Conservation (phyloP, 2,888 invertebrate genomes). For the Heliconius hortense region DNA sequence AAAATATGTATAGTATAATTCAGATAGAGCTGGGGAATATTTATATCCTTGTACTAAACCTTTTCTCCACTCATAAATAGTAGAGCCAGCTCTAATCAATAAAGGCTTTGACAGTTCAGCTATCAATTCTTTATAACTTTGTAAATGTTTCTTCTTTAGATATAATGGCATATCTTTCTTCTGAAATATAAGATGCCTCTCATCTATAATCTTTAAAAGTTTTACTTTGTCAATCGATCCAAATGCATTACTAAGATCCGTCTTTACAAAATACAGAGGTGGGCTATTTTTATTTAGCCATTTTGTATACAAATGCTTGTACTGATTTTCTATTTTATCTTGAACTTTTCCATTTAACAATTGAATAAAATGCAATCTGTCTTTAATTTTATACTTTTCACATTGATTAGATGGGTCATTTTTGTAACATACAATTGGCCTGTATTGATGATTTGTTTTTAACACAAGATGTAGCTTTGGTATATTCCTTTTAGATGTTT, state of each 20-base stretch:
- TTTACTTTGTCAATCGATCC: slow-evolving; percentile 68
- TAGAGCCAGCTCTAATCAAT: slow-evolving; percentile 70
- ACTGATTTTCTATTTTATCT: slow-evolving; percentile 60
- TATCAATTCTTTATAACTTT: slow-evolving; percentile 63
- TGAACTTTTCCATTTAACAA: slow-evolving; percentile 52
- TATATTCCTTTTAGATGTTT: slow-evolving; percentile 55
- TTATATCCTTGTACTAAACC: slow-evolving; percentile 77
- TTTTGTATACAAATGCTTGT: slow-evolving; percentile 51
- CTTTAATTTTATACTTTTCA: slow-evolving; percentile 66
- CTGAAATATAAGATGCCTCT: slow-evolving; percentile 57
- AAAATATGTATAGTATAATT: slow-evolving; percentile 69
- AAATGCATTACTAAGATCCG: slow-evolving; percentile 77
- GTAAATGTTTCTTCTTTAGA: slow-evolving; percentile 59
- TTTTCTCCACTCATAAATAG: slow-evolving; percentile 72
- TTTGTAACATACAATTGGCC: slow-evolving; percentile 73
- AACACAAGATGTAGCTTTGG: slow-evolving; percentile 69
- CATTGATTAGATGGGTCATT: slow-evolving; percentile 49
- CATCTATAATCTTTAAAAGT: slow-evolving; percentile 61
- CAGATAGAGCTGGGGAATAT: slow-evolving; percentile 76
- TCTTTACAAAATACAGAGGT: slow-evolving; percentile 72
- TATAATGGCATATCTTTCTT: slow-evolving; percentile 55
- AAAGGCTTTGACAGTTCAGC: slow-evolving; percentile 66
- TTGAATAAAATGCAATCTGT: slow-evolving; percentile 61
- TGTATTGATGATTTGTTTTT: slow-evolving; percentile 63
- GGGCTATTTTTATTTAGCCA: slow-evolving; percentile 66